These are phyloP conservation scores for Cepaea nemoralis DNA, from an alignment of 1,140 invertebrate genomes.

Conservation along the genomic window DNA sequence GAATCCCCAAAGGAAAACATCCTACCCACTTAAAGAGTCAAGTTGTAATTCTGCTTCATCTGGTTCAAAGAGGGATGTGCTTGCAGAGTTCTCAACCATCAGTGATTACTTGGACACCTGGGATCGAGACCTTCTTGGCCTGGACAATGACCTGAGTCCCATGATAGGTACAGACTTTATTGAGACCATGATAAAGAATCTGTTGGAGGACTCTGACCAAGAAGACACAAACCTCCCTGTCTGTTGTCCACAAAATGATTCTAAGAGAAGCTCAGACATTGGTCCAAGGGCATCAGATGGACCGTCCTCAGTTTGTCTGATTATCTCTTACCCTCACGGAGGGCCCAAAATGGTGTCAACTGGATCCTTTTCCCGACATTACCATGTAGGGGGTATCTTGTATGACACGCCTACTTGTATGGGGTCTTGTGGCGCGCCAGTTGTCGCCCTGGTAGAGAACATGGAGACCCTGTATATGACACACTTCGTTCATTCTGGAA, in stretches of 20 bases:
- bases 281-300: background rate
- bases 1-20: no score
- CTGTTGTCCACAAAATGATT: background rate
- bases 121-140: slow-evolving; percentile 18
- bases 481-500: slow-evolving; percentile 15
- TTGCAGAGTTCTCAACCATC: background rate
- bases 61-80: background rate
- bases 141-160: slow-evolving; percentile 13
- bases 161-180: background rate
- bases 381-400: slow-evolving; percentile 12
- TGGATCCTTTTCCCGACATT: slow-evolving; percentile 14
- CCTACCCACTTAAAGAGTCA: no score
- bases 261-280: background rate
- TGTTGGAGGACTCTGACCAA: background rate
- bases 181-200: background rate
- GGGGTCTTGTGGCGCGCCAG: slow-evolving; percentile 32
- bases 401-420: slow-evolving; percentile 36
- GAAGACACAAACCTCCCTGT: background rate
- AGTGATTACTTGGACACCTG: background rate
- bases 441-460: background rate
- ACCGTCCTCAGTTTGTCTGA: background rate
- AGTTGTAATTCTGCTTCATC: no score
- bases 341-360: slow-evolving; percentile 25
- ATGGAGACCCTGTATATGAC: background rate
- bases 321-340: slow-evolving; percentile 30